Evolutionary conservation across 2,888 invertebrate species (phyloP).

Genomic region (Rhagium mordax): DNA sequence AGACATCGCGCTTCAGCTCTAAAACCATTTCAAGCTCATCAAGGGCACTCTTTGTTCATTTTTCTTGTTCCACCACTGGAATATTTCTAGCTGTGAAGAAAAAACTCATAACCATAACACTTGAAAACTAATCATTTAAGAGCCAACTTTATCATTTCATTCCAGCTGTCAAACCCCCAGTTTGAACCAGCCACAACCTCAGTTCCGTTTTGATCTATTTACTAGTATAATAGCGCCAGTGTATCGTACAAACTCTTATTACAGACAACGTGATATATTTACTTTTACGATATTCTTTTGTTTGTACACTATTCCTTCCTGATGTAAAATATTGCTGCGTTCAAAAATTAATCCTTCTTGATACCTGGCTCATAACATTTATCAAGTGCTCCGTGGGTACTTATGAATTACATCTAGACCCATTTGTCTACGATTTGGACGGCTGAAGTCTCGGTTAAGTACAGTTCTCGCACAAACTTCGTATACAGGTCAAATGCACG

Average conservation of each 20-base stretch:
- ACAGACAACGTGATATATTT: neutral
- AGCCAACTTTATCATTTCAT: too few species aligned
- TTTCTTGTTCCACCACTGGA: too few species aligned
- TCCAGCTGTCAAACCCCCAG: too few species aligned
- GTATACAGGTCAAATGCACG: neutral
- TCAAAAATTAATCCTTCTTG: constrained; percentile 26
- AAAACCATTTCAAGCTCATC: too few species aligned
- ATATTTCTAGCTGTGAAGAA: too few species aligned
- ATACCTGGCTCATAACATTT: constrained; percentile 25
- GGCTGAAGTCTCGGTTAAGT: neutral
- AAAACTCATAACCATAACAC: too few species aligned
- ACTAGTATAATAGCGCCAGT: neutral
- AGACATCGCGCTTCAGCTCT: too few species aligned
- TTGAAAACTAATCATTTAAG: too few species aligned
- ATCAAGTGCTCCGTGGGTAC: constrained; percentile 22
- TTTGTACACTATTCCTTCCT: neutral
- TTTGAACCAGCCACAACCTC: neutral
- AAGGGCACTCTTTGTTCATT: too few species aligned
- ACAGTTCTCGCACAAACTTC: constrained; percentile 13
- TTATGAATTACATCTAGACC: constrained; percentile 26
- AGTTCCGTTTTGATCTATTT: neutral
- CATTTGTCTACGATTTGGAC: constrained; percentile 27
- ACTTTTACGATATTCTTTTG: constrained; percentile 3
- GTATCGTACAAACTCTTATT: neutral
- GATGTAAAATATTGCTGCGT: constrained; percentile 6